Evolutionary conservation across 1,140 invertebrate genomes (phyloP).

Genomic region (Nephila pilipes): DNA sequence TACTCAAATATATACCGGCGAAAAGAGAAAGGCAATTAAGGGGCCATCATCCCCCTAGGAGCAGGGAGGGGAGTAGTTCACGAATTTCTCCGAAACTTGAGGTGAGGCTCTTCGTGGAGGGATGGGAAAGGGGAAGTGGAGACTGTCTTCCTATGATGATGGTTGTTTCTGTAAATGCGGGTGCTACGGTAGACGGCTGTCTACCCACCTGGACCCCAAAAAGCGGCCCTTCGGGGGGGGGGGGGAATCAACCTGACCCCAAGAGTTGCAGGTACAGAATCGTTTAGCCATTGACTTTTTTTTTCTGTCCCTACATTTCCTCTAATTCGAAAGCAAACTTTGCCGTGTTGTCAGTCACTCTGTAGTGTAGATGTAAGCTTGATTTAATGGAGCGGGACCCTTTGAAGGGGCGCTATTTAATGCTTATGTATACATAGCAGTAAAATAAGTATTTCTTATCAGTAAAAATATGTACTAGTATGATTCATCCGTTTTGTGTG

Average conservation of each 20-base stretch:
- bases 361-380: background rate
- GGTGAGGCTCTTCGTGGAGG: background rate
- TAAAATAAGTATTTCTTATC: background rate
- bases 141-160: constrained; percentile 58
- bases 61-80: background rate
- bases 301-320: no score
- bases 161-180: constrained; percentile 74
- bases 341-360: constrained; percentile 27
- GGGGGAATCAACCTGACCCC: background rate
- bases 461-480: no score
- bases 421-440: background rate
- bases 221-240: background rate
- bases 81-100: constrained; percentile 22
- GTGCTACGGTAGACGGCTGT: constrained; percentile 14
- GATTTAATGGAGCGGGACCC: constrained; percentile 7
- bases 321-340: background rate
- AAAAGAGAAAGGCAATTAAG: constrained; percentile 69
- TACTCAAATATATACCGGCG: background rate
- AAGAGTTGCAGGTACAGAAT: background rate
- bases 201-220: constrained; percentile 27
- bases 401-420: background rate
- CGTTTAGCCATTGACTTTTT: no score
- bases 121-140: background rate
- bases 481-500: no score
- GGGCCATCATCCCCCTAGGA: background rate